Evolutionary conservation across 2,797 vertebrate genomes (phyloP), one percentile per base, ranked within the genome.

Genomic region (Crenichthys baileyi): DNA sequence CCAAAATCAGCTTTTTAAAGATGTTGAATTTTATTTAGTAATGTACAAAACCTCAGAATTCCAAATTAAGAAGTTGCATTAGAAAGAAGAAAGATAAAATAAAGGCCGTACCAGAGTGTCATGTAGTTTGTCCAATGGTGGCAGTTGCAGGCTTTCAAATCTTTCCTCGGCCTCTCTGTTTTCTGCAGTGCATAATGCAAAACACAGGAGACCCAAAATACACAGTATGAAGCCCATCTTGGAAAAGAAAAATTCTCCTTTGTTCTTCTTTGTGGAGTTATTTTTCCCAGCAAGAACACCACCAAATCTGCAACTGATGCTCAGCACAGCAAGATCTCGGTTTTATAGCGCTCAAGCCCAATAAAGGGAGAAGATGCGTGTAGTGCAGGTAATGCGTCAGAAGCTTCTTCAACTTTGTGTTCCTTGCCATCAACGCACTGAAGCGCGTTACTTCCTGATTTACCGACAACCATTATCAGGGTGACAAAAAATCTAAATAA

Each of bases 81-180:
- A 61, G n/a, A 51, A 61, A 71, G 16, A 31, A 7, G 1, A 4
- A 46, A 2, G 58, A 78, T 3, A 3, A 0, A 7, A 20, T n/a
- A 48, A 73, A 79, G 11, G 53, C 77, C 83, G 89, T 81, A 94
- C 93, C 90, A 79, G 80, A 31, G 61, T 58, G 48, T 88, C 77
- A 31, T 83, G 76, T 36, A 81, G 61, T 70, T 70, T 70, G 26
- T 74, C 3, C 0, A 85, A 61, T 83, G 77, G 84, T 7, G 77
- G 7, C 1, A 73, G 71, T 48, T 84, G 86, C 36, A 85, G 58
- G 48, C 83, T 80, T 72, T 78, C 53, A 4, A 73, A 58, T 41
- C 1, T 24, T 4, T 50, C 44, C 11, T 68, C 72, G 7, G 39
- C 63, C 11, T 74, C 73, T 44, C 46, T 44, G 5, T 55, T 83